Evolutionary conservation across 2,113 vertebrate species (phyloP).

Genomic region (Marmota flaviventris): DNA sequence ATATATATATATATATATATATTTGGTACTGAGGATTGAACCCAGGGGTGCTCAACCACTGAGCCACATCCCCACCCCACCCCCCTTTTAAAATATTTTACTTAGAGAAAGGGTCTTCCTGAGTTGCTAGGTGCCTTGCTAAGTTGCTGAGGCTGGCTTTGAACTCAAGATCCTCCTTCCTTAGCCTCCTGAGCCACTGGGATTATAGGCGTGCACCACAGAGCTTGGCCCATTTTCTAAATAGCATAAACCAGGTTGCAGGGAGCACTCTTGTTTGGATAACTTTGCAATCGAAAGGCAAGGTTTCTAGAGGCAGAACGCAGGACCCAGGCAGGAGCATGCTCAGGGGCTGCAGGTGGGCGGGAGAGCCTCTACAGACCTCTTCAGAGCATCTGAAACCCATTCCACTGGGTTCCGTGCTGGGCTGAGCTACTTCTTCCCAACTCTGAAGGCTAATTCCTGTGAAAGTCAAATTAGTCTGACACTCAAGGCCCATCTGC

Average conservation of each 20-base stretch:
- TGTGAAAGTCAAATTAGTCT: neutral
- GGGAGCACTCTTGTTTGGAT: neutral
- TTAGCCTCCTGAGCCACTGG: too few relatives aligned
- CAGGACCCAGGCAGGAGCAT: neutral
- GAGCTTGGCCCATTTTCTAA: neutral
- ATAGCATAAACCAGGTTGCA: neutral
- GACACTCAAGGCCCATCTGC: neutral
- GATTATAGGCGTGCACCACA: too few relatives aligned
- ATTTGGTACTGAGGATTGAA: too few relatives aligned
- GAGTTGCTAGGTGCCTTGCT: too few relatives aligned
- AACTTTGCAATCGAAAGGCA: neutral
- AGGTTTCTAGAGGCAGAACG: neutral
- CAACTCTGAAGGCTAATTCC: neutral
- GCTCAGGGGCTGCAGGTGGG: accelerated
- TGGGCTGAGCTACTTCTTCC: neutral
- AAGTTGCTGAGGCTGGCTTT: too few relatives aligned
- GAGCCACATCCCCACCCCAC: too few relatives aligned
- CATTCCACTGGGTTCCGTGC: neutral
- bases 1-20: too few relatives aligned
- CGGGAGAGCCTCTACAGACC: accelerated
- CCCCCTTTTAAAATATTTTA: too few relatives aligned
- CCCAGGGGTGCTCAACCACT: too few relatives aligned
- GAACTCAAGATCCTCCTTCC: too few relatives aligned
- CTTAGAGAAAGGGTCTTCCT: too few relatives aligned
- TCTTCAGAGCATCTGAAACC: too few relatives aligned